A percentile compares a stretch with the other conserved stretches of the same genome.
Evolutionary conservation across 92 coral and sea anemone species (phyloP).

Genomic region (Zoanthus gigantus): DNA sequence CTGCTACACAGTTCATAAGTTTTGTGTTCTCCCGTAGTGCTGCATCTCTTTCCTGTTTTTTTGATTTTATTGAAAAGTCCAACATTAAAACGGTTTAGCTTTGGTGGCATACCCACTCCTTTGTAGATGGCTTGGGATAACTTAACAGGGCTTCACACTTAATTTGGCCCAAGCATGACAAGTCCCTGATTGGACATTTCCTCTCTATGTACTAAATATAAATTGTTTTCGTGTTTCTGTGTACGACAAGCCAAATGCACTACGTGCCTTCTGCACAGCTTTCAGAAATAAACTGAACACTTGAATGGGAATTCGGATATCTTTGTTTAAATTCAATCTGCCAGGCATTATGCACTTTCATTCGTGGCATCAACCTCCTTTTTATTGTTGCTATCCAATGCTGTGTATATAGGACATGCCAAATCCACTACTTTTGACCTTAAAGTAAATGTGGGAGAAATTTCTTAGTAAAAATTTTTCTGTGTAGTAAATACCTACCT

Average conservation of each 20-base stretch:
- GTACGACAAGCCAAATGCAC: slow-evolving; percentile 60
- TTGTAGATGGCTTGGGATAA: too few species aligned
- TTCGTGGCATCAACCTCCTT: slow-evolving; percentile 54
- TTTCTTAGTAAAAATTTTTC: too few species aligned
- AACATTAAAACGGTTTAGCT: neutral
- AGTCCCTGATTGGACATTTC: slow-evolving; percentile 68
- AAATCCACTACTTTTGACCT: slow-evolving; percentile 2
- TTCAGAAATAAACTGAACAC: slow-evolving; percentile 49
- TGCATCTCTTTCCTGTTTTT: slow-evolving; percentile 53
- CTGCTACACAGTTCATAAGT: slow-evolving; percentile 52
- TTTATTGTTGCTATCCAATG: slow-evolving; percentile 55
- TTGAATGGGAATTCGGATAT: slow-evolving; percentile 44
- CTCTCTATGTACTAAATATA: slow-evolving; percentile 58
- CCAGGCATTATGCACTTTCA: slow-evolving; percentile 68
- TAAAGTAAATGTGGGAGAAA: neutral
- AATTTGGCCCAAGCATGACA: slow-evolving; percentile 41
- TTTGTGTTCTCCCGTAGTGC: slow-evolving; percentile 45
- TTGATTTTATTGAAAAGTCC: slow-evolving; percentile 46
- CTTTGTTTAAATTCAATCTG: slow-evolving; percentile 58
- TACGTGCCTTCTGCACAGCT: slow-evolving; percentile 53
- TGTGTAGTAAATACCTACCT: neutral
- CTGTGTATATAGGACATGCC: slow-evolving; percentile 5
- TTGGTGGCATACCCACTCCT: too few species aligned
- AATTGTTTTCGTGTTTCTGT: slow-evolving; percentile 40
- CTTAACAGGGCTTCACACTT: too few species aligned